Evolutionary conservation across 2,888 invertebrate species (phyloP).

Genomic region (Psylliodes chrysocephalus): DNA sequence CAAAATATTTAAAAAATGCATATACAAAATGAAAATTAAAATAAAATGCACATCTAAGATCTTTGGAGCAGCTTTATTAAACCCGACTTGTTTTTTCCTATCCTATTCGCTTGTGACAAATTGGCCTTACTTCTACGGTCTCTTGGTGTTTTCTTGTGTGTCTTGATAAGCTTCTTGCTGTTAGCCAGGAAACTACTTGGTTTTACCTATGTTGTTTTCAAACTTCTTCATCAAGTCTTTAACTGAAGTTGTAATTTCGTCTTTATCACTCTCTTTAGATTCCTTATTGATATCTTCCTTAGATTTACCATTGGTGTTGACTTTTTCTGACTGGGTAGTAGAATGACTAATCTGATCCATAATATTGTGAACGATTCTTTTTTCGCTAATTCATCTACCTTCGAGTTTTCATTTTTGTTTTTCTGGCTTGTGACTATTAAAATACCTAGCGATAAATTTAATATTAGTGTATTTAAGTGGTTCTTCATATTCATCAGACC

Average conservation of each 20-base stretch:
- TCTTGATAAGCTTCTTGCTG: conserved; percentile 81
- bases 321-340: not conserved
- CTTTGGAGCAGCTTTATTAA: conserved; percentile 38
- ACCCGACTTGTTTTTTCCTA: not conserved
- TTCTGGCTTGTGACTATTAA: not conserved
- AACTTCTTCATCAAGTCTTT: conserved; percentile 55
- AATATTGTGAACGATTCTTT: conserved; percentile 45
- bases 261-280: conserved; percentile 6
- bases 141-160: conserved; percentile 77
- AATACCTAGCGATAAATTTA: not conserved
- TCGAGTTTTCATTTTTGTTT: conserved; percentile 26
- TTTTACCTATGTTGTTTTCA: conserved; percentile 52
- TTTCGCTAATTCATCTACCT: conserved; percentile 46
- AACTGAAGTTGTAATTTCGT: conserved; percentile 51
- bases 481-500: conserved; percentile 26
- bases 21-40: conserved; percentile 23
- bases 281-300: not conserved
- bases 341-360: conserved; percentile 56
- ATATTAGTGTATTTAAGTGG: not conserved
- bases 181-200: conserved; percentile 75
- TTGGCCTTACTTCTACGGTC: conserved; percentile 33
- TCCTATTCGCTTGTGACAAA: not conserved
- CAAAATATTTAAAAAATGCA: conserved; percentile 30
- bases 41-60: conserved; percentile 35
- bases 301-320: not conserved